Conservation (phyloP, 2,888 invertebrate genomes). For the Sminthurinus aureus region DNA sequence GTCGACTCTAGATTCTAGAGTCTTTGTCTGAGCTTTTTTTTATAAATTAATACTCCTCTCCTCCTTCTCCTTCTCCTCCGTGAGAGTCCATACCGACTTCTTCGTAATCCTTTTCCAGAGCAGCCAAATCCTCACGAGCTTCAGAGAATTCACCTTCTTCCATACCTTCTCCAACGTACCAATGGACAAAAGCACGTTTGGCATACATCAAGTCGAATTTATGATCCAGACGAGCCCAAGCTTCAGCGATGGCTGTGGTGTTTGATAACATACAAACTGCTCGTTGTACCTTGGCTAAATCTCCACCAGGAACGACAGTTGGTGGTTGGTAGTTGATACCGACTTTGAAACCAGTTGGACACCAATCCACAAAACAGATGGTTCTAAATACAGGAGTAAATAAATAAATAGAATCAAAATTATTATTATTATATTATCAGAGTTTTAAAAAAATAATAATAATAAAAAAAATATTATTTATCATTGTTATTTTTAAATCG, state of each 20-base stretch:
- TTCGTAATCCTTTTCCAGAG: constrained; percentile 77
- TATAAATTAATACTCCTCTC: too few species aligned
- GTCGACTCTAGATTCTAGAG: too few species aligned
- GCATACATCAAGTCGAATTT: constrained; percentile 96
- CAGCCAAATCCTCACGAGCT: constrained; percentile 79
- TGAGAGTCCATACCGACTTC: constrained; percentile 76
- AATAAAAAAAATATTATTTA: background rate
- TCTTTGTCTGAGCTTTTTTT: too few species aligned
- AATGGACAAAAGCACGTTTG: constrained; percentile 96
- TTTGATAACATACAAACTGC: constrained; percentile 88
- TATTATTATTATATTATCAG: background rate
- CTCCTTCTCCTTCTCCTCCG: constrained; percentile 21
- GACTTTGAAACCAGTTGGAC: constrained; percentile 65
- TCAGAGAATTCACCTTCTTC: constrained; percentile 77
- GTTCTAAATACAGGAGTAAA: constrained; percentile 61
- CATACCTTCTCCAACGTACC: constrained; percentile 71
- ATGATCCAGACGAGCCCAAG: constrained; percentile 95
- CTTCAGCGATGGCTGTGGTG: constrained; percentile 95
- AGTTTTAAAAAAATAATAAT: background rate
- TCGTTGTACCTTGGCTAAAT: constrained; percentile 75
- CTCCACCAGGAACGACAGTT: constrained; percentile 52
- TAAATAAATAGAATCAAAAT: background rate
- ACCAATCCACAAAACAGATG: constrained; percentile 60
- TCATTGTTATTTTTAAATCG: too few species aligned
- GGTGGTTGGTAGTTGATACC: constrained; percentile 50